Evolutionary conservation across 2,888 invertebrate genomes (phyloP).

Genomic region (Dasypolia templi): DNA sequence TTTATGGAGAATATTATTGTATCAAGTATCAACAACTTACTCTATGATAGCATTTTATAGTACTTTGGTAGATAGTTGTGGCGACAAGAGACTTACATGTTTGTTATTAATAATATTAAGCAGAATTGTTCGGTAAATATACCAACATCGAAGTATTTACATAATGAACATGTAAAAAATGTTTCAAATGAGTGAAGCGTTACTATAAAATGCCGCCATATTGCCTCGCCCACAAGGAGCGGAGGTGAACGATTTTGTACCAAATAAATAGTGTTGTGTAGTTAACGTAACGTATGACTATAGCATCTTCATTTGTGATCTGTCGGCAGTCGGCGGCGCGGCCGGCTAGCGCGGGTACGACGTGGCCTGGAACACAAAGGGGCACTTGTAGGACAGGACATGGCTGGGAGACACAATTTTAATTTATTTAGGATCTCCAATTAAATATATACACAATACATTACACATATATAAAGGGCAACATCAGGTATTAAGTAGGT

Average conservation of each 20-base stretch:
- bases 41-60: conserved; percentile 62
- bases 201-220: conserved; percentile 68
- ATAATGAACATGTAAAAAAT: conserved; percentile 40
- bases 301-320: too few relatives aligned
- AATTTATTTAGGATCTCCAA: too few relatives aligned
- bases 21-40: conserved; percentile 60
- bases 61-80: conserved; percentile 56
- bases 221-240: conserved; percentile 29
- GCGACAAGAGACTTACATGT: conserved; percentile 42
- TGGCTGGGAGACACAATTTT: too few relatives aligned
- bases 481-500: too few relatives aligned
- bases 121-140: conserved; percentile 31
- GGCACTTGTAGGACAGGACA: background rate
- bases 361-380: conserved; percentile 38
- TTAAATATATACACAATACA: too few relatives aligned
- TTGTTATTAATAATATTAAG: conserved; percentile 27
- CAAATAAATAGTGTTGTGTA: conserved; percentile 61
- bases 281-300: conserved; percentile 55
- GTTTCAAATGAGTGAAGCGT: conserved; percentile 37
- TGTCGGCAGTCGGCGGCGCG: conserved; percentile 8
- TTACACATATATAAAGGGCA: too few relatives aligned
- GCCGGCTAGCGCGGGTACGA: conserved; percentile 47
- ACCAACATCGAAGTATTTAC: conserved; percentile 47
- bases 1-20: conserved; percentile 63
- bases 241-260: conserved; percentile 57